Percentiles rank a stretch among this genome's conserved stretches.
Evolutionary conservation across 2,113 vertebrate genomes (phyloP).

Genomic region (Desmodus rotundus): DNA sequence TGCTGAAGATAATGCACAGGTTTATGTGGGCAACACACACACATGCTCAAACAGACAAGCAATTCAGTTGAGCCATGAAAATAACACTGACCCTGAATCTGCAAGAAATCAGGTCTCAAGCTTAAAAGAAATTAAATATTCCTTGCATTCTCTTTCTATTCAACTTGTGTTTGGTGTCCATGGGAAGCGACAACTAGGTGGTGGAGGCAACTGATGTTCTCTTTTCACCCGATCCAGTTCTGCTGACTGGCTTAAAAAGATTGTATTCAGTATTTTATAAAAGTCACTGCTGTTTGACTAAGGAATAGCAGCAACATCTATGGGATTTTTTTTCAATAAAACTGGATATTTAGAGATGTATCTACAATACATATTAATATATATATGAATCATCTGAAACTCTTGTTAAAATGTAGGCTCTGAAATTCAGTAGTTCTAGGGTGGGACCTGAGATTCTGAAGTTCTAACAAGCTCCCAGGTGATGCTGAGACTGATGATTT

Average conservation of each 20-base stretch:
- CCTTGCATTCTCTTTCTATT: slow-evolving; percentile 1
- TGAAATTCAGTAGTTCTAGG: neutral
- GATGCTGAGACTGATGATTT: neutral
- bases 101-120: neutral
- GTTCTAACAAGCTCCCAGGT: neutral
- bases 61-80: neutral
- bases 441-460: neutral
- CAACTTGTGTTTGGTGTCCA: neutral
- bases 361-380: neutral
- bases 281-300: neutral
- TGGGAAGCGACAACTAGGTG: neutral
- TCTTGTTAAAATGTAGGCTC: neutral
- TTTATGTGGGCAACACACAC: neutral
- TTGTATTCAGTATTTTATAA: neutral
- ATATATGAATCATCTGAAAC: neutral
- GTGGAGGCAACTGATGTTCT: neutral
- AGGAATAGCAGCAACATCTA: neutral
- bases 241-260: neutral
- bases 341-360: neutral
- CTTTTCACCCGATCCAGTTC: neutral
- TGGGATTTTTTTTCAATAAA: neutral
- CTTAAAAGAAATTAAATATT: neutral
- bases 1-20: neutral
- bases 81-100: neutral
- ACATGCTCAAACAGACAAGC: neutral